Conservation (phyloP, 2,888 invertebrate species). For the Anaspis maculata region DNA sequence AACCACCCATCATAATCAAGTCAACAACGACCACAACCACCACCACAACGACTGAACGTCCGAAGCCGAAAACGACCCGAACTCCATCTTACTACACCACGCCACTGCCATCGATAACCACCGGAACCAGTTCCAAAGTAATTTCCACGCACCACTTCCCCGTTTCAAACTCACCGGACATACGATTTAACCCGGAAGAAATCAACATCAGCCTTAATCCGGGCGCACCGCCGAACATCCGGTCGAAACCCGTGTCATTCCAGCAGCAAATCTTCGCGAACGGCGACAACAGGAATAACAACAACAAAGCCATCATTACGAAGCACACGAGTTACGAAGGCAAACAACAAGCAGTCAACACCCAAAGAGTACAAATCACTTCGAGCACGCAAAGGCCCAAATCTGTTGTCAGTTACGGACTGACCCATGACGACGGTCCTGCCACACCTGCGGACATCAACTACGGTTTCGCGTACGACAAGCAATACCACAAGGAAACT, state of each 20-base stretch:
- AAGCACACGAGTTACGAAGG: slow-evolving; percentile 29
- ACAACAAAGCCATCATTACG: slow-evolving; percentile 35
- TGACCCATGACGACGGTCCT: slow-evolving; percentile 16
- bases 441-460: slow-evolving; percentile 26
- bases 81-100: slow-evolving; percentile 24
- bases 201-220: slow-evolving; percentile 40
- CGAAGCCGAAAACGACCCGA: slow-evolving; percentile 17
- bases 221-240: slow-evolving; percentile 32
- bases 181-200: slow-evolving; percentile 40
- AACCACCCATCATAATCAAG: slow-evolving; percentile 33
- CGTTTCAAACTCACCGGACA: slow-evolving; percentile 30
- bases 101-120: slow-evolving; percentile 18
- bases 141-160: slow-evolving; percentile 34
- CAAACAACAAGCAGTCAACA: slow-evolving; percentile 8
- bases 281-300: slow-evolving; percentile 24
- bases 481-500: not conserved
- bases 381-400: slow-evolving; percentile 18
- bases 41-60: slow-evolving; percentile 21
- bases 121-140: slow-evolving; percentile 15
- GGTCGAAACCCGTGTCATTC: slow-evolving; percentile 25
- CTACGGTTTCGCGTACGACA: slow-evolving; percentile 27
- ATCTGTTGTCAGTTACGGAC: slow-evolving; percentile 20
- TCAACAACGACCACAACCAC: slow-evolving; percentile 30
- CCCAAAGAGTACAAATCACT: slow-evolving; percentile 8
- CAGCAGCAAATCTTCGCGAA: slow-evolving; percentile 15